Percentiles rank a stretch among this genome's conserved stretches.
Conservation (phyloP, 2,888 invertebrate genomes). For the Protophormia terraenovae region DNA sequence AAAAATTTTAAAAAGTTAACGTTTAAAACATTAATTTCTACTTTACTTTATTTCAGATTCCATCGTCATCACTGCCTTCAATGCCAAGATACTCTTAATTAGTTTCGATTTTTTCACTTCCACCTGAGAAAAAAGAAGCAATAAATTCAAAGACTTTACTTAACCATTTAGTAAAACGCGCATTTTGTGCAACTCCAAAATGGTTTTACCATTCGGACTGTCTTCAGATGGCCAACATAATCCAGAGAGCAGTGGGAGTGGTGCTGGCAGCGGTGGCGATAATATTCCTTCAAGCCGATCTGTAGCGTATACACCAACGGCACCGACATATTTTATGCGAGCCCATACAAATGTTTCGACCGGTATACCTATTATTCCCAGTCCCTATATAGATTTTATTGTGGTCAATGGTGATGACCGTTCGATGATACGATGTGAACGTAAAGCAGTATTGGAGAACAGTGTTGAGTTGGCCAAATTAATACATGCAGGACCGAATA, state of each 20-base stretch:
- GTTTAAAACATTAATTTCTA: neutral
- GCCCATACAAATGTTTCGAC: constrained; percentile 76
- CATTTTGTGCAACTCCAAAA: constrained; percentile 69
- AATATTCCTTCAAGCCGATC: constrained; percentile 38
- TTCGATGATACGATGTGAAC: constrained; percentile 80
- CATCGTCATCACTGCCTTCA: constrained; percentile 69
- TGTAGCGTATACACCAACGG: constrained; percentile 73
- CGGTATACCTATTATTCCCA: constrained; percentile 77
- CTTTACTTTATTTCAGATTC: constrained; percentile 68
- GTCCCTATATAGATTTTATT: constrained; percentile 80
- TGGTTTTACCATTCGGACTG: constrained; percentile 80
- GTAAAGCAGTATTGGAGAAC: constrained; percentile 79
- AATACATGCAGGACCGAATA: constrained; percentile 80
- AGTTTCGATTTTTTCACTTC: constrained; percentile 27
- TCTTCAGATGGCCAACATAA: constrained; percentile 78
- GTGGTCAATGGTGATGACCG: constrained; percentile 81
- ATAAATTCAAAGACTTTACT: constrained; percentile 64
- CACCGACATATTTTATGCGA: constrained; percentile 77
- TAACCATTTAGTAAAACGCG: constrained; percentile 9
- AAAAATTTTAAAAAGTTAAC: too few species aligned
- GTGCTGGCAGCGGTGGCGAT: neutral
- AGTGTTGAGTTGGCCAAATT: constrained; percentile 80
- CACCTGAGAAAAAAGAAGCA: constrained; percentile 54
- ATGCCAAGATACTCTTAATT: constrained; percentile 62
- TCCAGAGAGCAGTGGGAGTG: constrained; percentile 68